phyloP scores from a whole-genome alignment of 2,797 vertebrate genomes.

The Morus bassanus region DNA sequence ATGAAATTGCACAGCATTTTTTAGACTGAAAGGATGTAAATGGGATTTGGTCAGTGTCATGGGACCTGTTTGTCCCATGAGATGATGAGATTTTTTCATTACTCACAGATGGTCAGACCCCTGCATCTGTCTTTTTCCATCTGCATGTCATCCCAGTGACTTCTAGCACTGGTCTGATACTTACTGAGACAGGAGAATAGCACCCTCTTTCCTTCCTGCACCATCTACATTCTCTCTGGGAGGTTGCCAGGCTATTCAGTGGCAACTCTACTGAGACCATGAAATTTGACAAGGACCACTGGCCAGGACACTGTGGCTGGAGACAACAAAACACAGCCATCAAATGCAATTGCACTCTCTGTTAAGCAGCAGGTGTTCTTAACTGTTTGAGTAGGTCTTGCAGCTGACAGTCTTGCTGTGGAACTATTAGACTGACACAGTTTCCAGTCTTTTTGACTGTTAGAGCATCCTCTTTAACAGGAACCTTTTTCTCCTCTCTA shows the following conservation, averaged over 20 bases:
- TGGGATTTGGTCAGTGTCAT: background rate
- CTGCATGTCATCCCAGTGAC: background rate
- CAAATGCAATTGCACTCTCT: slow-evolving; percentile 27
- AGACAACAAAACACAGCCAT: slow-evolving; percentile 54
- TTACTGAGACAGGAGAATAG: background rate
- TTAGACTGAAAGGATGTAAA: background rate
- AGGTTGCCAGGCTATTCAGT: background rate
- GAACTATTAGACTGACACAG: slow-evolving; percentile 43
- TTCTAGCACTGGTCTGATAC: background rate
- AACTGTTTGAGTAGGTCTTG: slow-evolving; percentile 61
- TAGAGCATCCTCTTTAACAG: slow-evolving; percentile 51
- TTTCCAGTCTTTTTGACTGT: slow-evolving; percentile 58
- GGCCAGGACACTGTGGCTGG: slow-evolving; percentile 39
- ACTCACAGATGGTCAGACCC: background rate
- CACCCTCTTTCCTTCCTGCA: background rate
- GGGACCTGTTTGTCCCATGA: rapidly evolving
- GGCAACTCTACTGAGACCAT: background rate
- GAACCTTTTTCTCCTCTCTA: slow-evolving; percentile 59
- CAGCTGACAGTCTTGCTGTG: slow-evolving; percentile 49
- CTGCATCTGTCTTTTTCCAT: background rate
- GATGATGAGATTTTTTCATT: background rate
- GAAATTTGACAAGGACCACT: slow-evolving; percentile 3
- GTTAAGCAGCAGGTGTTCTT: slow-evolving; percentile 49
- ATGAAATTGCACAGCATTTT: background rate
- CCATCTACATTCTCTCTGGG: background rate